Evolutionary conservation across 1,140 invertebrate species (phyloP), one percentile per base, ranked within the genome.

Genomic region (Ceratitis capitata): DNA sequence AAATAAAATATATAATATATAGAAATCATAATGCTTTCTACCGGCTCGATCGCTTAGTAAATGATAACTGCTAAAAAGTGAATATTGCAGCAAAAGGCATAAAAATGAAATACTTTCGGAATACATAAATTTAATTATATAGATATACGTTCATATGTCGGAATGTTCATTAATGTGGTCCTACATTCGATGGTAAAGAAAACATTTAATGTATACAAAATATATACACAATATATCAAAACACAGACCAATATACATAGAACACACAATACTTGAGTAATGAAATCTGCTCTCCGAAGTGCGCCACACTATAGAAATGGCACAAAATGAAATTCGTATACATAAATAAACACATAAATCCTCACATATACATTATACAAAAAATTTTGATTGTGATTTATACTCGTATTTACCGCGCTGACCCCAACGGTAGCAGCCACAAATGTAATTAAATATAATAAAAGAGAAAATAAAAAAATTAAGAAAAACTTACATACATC

Each of bases 361-460:
- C 26, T 10, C 14, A 16, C 14, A 78, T 23, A 74, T 16, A 74
- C n/a, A n/a, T n/a, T 74, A 78, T 78, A 78, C 42, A 78, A 23
- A n/a, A 45, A 19, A 78, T 45, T 78, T 78, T 45, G 39, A 78
- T 78, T 78, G 69, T 78, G 69, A 78, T 78, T 78, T 78, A 78
- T 45, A 45, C 42, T 78, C 35, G 39, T 78, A 78, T 45, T 42
- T 78, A 39, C 69, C 39, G 39, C 69, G n/a, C 69, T 69, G 64
- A 42, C 32, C 64, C 14, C 35, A 29, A 69, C 39, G 35, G 35
- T 26, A 35, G 35, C 64, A 39, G 64, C 14, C 39, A 19, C 35
- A n/a, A 69, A 39, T 69, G 14, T n/a, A 69, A 64, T 29, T 29
- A 32, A 64, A 32, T 29, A 61, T 2, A 64, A 69, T n/a, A n/a